phyloP scores from a whole-genome alignment of 2,888 invertebrate genomes.

The Trachelus troglodyta region DNA sequence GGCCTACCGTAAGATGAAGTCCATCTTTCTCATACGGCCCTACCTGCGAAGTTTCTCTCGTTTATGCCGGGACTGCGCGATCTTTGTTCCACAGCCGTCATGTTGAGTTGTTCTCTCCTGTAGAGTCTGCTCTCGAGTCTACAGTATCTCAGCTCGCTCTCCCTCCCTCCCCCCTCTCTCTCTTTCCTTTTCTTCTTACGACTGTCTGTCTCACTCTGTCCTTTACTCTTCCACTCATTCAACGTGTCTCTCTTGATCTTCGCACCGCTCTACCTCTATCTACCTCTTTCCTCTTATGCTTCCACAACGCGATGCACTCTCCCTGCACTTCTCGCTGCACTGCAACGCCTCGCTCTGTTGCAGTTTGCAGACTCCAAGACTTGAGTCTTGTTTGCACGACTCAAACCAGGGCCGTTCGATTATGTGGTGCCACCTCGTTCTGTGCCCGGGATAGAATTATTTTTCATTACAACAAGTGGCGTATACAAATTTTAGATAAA shows the following conservation, averaged over 20 bases:
- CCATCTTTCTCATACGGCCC: not conserved
- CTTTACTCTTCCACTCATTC: not conserved
- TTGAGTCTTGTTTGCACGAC: slow-evolving; percentile 19
- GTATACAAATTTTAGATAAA: too few species aligned
- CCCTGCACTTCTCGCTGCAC: not conserved
- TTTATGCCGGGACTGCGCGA: slow-evolving; percentile 14
- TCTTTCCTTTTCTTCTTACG: slow-evolving; percentile 4
- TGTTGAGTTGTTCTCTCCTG: slow-evolving; percentile 16
- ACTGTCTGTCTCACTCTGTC: slow-evolving; percentile 10
- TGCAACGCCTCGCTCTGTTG: slow-evolving; percentile 1
- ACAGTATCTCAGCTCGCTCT: slow-evolving; percentile 2
- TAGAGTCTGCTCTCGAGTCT: slow-evolving; percentile 17
- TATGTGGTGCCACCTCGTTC: not conserved
- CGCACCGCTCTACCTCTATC: slow-evolving; percentile 3
- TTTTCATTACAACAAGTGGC: too few species aligned
- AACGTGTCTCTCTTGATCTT: not conserved
- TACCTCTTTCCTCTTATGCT: not conserved
- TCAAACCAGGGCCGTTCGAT: not conserved
- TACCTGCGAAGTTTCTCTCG: not conserved
- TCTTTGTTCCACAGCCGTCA: slow-evolving; percentile 14
- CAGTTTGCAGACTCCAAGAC: slow-evolving; percentile 9
- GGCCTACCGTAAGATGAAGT: not conserved
- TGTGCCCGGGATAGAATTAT: not conserved
- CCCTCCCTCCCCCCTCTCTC: too few species aligned
- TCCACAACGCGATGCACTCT: not conserved